phyloP scores from a whole-genome alignment of 2,113 vertebrate genomes.

The Vulpes vulpes region DNA sequence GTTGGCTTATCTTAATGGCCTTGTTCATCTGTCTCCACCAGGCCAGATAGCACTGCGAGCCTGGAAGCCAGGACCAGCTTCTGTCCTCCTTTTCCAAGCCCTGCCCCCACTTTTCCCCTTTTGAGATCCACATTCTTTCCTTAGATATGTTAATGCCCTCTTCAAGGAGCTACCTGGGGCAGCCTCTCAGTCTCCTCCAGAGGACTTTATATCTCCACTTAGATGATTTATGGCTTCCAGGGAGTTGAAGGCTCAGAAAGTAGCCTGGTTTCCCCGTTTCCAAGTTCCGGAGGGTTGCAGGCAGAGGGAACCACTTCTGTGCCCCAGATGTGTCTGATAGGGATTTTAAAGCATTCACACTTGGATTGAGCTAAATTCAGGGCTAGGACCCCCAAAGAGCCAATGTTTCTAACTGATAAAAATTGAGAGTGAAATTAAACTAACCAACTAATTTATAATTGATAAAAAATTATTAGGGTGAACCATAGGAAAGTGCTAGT shows the following conservation, averaged over 20 bases:
- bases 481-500: neutral
- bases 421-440: neutral
- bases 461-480: neutral
- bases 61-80: neutral
- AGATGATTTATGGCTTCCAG: neutral
- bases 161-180: neutral
- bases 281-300: neutral
- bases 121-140: neutral
- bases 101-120: neutral
- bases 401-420: neutral
- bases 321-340: neutral
- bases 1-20: neutral
- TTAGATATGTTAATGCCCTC: neutral
- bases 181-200: neutral
- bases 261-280: neutral
- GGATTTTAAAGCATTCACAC: neutral
- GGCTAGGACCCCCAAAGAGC: neutral
- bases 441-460: neutral
- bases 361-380: neutral
- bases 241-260: neutral
- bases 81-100: neutral
- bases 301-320: neutral
- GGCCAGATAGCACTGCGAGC: neutral
- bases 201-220: neutral
- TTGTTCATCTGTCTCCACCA: neutral